Evolutionary conservation across 2,113 vertebrate genomes (phyloP), one percentile per base, ranked within the genome.

Genomic region (Lophura nycthemera): DNA sequence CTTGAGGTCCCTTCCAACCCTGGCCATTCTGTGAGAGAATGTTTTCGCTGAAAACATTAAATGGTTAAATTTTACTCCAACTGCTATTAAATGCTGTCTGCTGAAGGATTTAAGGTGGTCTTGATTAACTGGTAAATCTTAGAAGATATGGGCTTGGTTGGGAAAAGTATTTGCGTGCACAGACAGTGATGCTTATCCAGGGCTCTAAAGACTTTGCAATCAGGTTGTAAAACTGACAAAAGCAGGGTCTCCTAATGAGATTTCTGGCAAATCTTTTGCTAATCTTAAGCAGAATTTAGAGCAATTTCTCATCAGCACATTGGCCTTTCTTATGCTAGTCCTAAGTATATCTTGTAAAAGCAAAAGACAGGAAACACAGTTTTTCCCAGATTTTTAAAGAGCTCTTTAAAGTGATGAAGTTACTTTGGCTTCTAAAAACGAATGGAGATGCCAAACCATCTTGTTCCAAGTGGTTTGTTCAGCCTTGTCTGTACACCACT

Each of bases 171-270:
- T 81, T 76, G n/a, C 27, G 56, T 60, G 50, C 70, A 91, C 67
- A 80, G 59, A 88, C 19, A 32, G 13, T n/a, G 42, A 74, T n/a
- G 32, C 1, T 2, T 40, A 71, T 52, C 64, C 56, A 83, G 80
- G 47, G 15, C 32, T 91, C 84, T 56, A 22, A 89, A 89, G 42
- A 24, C 47, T 48, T 15, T 34, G 48, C 42, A 67, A 6, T 6
- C 83, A 57, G 34, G 16, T 43, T 88, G 22, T 88, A 91, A 89
- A 95, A 88, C 34, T 69, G 75, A 74, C 43, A 91, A 77, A 73
- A 91, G 1, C 56, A 54, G 36, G 13, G 32, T 40, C 61, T 77
- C 11, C 18, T 88, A 57, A 78, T 61, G 47, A 92, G 43, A 86
- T 57, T 91, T 88, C 67, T 88, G 69, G 57, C 47, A 75, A 92